Evolutionary conservation across 2,797 vertebrate genomes (phyloP).

Genomic region (Epinephelus coioides): DNA sequence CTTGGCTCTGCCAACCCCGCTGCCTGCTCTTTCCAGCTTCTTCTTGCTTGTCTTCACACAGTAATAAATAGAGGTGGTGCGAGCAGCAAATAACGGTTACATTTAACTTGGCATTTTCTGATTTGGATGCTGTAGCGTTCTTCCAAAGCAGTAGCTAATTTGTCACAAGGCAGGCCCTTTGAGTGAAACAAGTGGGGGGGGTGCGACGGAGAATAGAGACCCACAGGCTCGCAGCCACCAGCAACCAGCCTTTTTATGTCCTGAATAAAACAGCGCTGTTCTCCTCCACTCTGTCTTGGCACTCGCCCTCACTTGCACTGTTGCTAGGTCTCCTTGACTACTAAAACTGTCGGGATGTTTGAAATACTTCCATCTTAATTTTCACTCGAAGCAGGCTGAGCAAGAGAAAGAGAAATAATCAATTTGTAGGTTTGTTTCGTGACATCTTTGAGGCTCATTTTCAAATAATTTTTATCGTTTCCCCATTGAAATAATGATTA

Average conservation of each 20-base stretch:
- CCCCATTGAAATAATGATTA: neutral
- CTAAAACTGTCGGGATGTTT: conserved; percentile 47
- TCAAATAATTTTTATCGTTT: neutral
- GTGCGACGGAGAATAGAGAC: conserved; percentile 33
- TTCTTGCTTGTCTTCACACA: conserved; percentile 74
- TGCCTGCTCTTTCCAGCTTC: conserved; percentile 76
- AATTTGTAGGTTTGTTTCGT: neutral
- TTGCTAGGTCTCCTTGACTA: conserved; percentile 49
- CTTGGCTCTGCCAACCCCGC: conserved; percentile 49
- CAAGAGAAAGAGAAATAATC: conserved; percentile 31
- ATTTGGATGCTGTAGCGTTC: conserved; percentile 10
- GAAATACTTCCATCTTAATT: conserved; percentile 17
- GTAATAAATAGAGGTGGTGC: conserved; percentile 46
- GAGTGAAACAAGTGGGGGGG: conserved; percentile 26
- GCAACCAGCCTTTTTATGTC: conserved; percentile 34
- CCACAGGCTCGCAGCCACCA: conserved; percentile 38
- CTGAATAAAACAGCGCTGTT: conserved; percentile 53
- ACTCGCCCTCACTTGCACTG: conserved; percentile 45
- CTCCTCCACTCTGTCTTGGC: conserved; percentile 44
- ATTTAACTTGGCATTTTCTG: conserved; percentile 4
- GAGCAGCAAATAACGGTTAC: conserved; percentile 34
- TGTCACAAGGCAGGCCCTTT: conserved; percentile 16
- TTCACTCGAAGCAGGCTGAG: conserved; percentile 25
- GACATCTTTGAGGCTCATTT: no score
- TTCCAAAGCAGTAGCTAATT: conserved; percentile 28